These are phyloP conservation scores for Helicorthomorpha holstii DNA, from an alignment of 1,140 invertebrate genomes.

Conservation along the genomic window DNA sequence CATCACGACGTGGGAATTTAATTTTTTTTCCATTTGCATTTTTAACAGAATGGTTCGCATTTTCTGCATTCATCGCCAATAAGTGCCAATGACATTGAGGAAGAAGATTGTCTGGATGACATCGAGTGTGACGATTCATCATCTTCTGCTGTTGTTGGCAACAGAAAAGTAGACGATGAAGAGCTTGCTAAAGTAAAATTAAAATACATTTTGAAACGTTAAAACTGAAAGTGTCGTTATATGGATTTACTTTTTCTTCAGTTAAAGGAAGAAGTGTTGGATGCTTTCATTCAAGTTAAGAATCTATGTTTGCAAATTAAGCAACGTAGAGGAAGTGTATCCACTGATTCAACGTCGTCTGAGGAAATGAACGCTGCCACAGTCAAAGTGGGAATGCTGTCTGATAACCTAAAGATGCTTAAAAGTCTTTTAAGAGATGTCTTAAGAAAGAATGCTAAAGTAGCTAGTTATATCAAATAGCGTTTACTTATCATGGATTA, in stretches of 20 bases:
- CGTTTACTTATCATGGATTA: background rate
- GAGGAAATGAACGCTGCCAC: slow-evolving; percentile 34
- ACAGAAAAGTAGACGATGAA: slow-evolving; percentile 5
- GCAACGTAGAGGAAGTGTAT: slow-evolving; percentile 14
- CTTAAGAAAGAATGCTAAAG: slow-evolving; percentile 8
- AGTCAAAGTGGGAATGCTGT: slow-evolving; percentile 24
- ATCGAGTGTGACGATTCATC: slow-evolving; percentile 22
- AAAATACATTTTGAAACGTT: background rate
- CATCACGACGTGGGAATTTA: too few relatives aligned
- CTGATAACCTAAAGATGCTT: slow-evolving; percentile 27
- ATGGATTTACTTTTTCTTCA: slow-evolving; percentile 13
- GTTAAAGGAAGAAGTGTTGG: slow-evolving; percentile 32
- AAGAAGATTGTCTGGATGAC: slow-evolving; percentile 19
- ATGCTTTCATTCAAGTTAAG: slow-evolving; percentile 28
- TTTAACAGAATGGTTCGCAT: background rate
- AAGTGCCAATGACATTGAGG: slow-evolving; percentile 11
- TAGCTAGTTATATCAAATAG: slow-evolving; percentile 10
- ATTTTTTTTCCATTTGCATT: background rate
- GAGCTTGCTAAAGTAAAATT: slow-evolving; percentile 1
- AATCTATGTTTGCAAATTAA: slow-evolving; percentile 27
- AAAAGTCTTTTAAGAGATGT: slow-evolving; percentile 21
- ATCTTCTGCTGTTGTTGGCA: background rate
- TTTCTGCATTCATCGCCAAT: background rate
- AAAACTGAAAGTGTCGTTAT: slow-evolving; percentile 6
- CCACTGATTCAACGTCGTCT: slow-evolving; percentile 7